Evolutionary conservation across 2,888 invertebrate species (phyloP).

Genomic region (Mamestra brassicae): DNA sequence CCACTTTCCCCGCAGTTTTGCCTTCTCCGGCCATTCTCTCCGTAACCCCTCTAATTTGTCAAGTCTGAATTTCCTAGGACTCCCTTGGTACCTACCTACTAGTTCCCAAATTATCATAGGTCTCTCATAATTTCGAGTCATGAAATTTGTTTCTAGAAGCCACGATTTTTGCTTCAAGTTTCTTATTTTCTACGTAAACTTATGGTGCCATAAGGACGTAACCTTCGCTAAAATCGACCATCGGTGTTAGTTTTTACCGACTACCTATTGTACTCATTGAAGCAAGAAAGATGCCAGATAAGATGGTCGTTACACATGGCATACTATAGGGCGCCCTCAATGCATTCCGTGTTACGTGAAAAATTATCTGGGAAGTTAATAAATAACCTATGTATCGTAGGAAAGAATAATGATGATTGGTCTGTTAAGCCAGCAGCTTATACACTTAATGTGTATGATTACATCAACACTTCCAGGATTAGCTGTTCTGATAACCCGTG

Average conservation of each 20-base stretch:
- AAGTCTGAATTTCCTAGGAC: background rate
- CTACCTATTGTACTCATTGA: conserved; percentile 41
- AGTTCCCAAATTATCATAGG: no score
- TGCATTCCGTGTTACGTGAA: background rate
- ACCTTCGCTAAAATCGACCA: background rate
- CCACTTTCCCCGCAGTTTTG: no score
- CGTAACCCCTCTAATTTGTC: background rate
- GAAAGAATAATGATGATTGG: conserved; percentile 5
- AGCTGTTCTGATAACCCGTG: background rate
- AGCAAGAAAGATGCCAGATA: conserved; percentile 39
- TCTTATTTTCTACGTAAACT: background rate
- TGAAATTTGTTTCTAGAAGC: no score
- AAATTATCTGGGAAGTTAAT: background rate
- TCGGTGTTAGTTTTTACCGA: conserved; percentile 13
- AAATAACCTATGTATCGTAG: conserved; percentile 1
- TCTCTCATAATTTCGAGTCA: no score
- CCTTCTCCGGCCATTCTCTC: background rate
- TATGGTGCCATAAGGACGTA: background rate
- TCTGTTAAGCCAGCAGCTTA: background rate
- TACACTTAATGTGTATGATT: background rate
- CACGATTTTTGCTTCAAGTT: background rate
- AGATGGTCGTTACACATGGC: conserved; percentile 27
- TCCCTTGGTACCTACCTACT: no score
- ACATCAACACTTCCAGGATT: background rate
- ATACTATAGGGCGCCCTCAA: background rate